Evolutionary conservation across 1,140 invertebrate genomes (phyloP).

Genomic region (Drosophila murphyi): DNA sequence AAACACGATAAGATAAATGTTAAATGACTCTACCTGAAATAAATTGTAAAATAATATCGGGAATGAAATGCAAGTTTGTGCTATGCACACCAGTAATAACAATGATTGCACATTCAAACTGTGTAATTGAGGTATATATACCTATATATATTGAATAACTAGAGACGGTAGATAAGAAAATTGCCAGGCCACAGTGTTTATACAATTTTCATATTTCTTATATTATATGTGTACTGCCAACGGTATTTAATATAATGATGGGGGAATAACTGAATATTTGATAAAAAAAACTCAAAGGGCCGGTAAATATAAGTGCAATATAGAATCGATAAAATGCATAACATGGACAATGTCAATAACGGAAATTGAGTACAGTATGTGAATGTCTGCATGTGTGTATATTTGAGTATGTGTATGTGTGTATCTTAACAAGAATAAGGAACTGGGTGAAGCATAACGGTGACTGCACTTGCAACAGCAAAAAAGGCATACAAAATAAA

Average conservation of each 20-base stretch:
- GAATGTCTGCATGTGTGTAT: not conserved
- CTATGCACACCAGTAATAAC: not conserved
- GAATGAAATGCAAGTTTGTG: not conserved
- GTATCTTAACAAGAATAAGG: conserved; percentile 3
- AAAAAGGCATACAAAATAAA: conserved; percentile 1
- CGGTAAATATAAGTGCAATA: conserved; percentile 40
- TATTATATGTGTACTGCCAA: not conserved
- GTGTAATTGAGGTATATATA: not conserved
- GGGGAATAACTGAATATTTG: conserved; percentile 26
- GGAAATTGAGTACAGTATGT: not conserved
- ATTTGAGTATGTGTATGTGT: conserved; percentile 10
- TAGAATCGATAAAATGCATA: conserved; percentile 63
- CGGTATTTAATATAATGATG: conserved; percentile 2
- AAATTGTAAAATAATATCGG: too few species aligned
- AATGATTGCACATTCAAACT: not conserved
- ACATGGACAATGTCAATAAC: conserved; percentile 62
- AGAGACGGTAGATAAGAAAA: not conserved
- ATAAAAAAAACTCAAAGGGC: conserved; percentile 10
- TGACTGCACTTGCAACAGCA: conserved; percentile 28
- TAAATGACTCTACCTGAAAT: too few species aligned
- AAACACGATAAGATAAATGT: not conserved
- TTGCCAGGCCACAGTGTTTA: not conserved
- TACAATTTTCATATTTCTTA: not conserved
- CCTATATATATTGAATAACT: not conserved
- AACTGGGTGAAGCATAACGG: conserved; percentile 39